Evolutionary conservation across 2,797 vertebrate species (phyloP), one percentile per base, ranked within the genome.

Genomic region (Sciaenops ocellatus): DNA sequence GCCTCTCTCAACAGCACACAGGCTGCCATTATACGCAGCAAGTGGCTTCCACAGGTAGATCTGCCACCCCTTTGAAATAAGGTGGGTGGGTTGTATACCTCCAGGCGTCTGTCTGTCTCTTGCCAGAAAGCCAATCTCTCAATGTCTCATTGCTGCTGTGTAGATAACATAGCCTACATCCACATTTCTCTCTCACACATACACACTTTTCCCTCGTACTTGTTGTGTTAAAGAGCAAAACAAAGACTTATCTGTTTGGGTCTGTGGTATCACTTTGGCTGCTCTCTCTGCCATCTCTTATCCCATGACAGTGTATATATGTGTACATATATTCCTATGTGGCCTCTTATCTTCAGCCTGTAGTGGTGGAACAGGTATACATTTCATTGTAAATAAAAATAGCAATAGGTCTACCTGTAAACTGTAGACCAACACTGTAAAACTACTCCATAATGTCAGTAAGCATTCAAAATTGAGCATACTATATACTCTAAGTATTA

Each of bases 91-190:
- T 92, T 89, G 78, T 65, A 85, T 87, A 86, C 76, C 75, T 82
- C 76, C 55, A 85, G 95, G 94, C 94, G 93, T 94, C 94, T 91
- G 89, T 90, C 91, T 94, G 94, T 95, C 94, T 95, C 93, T 88
- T 72, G 86, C 85, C 90, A 91, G 94, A 94, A 95, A 95, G 85
- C 90, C 91, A 94, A 95, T 95, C 94, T 93, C 89, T 88, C 76
- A 88, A 84, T 87, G 91, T 91, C 78, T 92, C 69, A 80, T 83
- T 89, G 78, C 83, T 83, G 74, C 82, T 72, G 64, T 76, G 81
- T 76, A 84, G 86, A 88, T 85, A 87, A 77, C 86, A 65, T 78
- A 79, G 78, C 62, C 72, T 79, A 82, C 85, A 87, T 87, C 74
- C 76, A 60, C n/a, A 11, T 79, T 57, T 70, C 78, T 76, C 67